Conservation (phyloP, 92 coral and sea anemone species). For the Anthopleura xanthogrammica region DNA sequence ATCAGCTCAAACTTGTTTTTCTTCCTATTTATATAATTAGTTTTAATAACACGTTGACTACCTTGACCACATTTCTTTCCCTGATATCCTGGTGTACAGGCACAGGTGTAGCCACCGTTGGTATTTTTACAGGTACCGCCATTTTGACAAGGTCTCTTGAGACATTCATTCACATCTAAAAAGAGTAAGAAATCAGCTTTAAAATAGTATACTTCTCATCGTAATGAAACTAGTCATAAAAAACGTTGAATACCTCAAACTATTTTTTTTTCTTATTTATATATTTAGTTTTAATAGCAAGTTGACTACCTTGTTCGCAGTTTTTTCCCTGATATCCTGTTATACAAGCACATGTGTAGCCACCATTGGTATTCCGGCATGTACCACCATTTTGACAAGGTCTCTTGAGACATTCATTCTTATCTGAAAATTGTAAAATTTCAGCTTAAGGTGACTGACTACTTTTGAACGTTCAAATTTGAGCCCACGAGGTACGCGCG, state of each 20-base stretch:
- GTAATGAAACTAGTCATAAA: no score
- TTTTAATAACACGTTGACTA: neutral
- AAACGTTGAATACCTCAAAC: no score
- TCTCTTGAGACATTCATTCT: constrained; percentile 42
- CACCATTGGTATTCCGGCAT: constrained; percentile 48
- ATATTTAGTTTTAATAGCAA: no score
- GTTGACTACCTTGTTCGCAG: constrained; percentile 32
- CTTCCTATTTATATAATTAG: no score
- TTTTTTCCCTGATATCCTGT: constrained; percentile 26
- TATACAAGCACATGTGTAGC: constrained; percentile 38
- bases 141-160: constrained; percentile 40
- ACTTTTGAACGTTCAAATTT: no score
- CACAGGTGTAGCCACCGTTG: constrained; percentile 46
- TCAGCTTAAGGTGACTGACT: neutral
- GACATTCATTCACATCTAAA: neutral
- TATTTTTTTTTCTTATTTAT: no score
- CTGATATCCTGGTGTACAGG: constrained; percentile 15
- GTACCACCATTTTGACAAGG: constrained; percentile 61
- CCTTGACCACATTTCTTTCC: constrained; percentile 39
- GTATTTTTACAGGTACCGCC: constrained; percentile 56
- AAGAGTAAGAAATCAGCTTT: neutral
- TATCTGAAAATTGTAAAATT: constrained; percentile 2
- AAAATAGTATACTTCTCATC: no score
- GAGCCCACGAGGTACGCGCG: no score
- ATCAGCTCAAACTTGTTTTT: neutral